Base-by-base conservation (phyloP, 1,140 invertebrate species). In the Scaptomyza hsui region DNA sequence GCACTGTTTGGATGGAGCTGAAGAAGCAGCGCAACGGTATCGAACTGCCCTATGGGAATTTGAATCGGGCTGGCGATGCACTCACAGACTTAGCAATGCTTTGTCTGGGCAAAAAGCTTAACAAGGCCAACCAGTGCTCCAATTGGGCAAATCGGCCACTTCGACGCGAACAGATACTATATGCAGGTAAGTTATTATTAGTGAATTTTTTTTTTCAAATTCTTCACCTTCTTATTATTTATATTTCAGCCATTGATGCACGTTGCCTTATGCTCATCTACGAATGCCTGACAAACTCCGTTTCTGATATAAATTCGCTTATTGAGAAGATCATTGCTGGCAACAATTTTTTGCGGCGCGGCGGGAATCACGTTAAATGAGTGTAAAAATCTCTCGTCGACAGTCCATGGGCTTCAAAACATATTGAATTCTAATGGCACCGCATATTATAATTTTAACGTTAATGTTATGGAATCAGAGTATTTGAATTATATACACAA, bases 81-180 rank as follows among this genome's bases (percentile, higher is more conserved):
- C 80, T 97, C 6, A 94, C 94, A 76, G 94, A 95, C 78, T 91
- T 97, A 16, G 95, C 96, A 0, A 92, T 94, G 69, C 81, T 94
- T 2, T 95, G 95, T 78, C 91, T 97, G 32, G 96, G 96, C 4
- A 92, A 93, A 55, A 93, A 94, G 44, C 90, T 97, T 0, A 94
- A 96, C 85, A 97, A 97, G 91, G 93, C 92, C 2, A 95, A 97
- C 90, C 96, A 97, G 77, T 96, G 96, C 92, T 97, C 96, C 0
- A 95, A 97, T 92, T 97, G 96, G 96, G 95, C 96, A 63, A 93
- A 93, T 75, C 91, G 97, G 72, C 97, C 97, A 3, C 89, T 97
- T 9, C 90, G 96, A 12, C 88, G 93, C 32, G 93, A 93, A 63
- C 97, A 97, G 92, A 93, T 96, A 18, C 90, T 92, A 37, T 97